Base-by-base conservation (phyloP, 1,140 invertebrate species). In the Ptiloglossa arizonensis region DNA sequence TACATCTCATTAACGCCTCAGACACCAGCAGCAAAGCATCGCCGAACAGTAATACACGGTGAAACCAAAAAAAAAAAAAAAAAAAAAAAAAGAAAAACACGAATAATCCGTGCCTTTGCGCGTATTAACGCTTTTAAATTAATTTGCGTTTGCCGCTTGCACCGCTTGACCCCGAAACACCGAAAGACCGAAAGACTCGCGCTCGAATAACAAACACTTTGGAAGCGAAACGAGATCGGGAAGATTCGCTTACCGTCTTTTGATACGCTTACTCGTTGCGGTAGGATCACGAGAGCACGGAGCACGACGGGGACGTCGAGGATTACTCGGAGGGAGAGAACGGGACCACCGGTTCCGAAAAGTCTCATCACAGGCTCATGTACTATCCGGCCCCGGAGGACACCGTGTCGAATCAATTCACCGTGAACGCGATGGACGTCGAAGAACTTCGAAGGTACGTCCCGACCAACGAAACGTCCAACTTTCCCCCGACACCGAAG, bases 291-390 rank as follows among this genome's bases (percentile, higher is more conserved):
- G 96, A 96, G 88, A 95, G 95, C 44, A 97, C 96, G 5, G 96
- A 97, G 71, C 96, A 97, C 86, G 97, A 97, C 81, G 97, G 96
- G 8, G 97, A 98, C 87, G 94, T 97, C 2, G 97, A 97, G 87
- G 96, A 97, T 86, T 96, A 96, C 86, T 97, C 96, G 0, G 97
- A 98, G 90, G 96, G 96, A 0, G 96, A 97, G 87, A 94, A 94
- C 60, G 93, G 96, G 68, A 96, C 96, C 0, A 96, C 96, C 22
- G 93, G 94, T 48, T 96, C 95, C 0, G 96, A 96, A 87, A 94
- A 96, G 67, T 93, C 93, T 22, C 93, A 94, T 71, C 91, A 93
- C 67, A 89, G 91, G n/a, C 87, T 93, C 46, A 89, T 94, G 86
- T 94, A 94, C 83, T 94, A 94, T 89, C 93, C 93, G 24, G 86